A percentile compares a stretch with the other conserved stretches of the same genome.
Conservation (phyloP, 2,888 invertebrate genomes). For the Erpobdella octoculata region DNA sequence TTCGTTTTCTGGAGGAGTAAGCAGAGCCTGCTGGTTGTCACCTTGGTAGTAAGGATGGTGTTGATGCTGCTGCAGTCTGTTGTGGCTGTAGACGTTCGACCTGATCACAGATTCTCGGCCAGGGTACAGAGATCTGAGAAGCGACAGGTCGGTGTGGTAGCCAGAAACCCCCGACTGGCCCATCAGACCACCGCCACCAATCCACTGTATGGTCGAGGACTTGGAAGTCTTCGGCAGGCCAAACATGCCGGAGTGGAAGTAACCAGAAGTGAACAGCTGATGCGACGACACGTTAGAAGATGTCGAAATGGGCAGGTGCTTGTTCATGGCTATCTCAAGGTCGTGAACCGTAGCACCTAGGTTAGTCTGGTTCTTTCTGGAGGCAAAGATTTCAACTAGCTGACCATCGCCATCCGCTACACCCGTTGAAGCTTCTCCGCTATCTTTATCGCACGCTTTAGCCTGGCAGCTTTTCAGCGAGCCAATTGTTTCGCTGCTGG, state of each 20-base stretch:
- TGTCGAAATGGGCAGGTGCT: slow-evolving; percentile 61
- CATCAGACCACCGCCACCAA: slow-evolving; percentile 56
- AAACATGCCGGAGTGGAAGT: slow-evolving; percentile 22
- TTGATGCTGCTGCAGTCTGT: slow-evolving; percentile 30
- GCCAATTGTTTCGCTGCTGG: slow-evolving; percentile 5
- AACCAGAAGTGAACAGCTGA: slow-evolving; percentile 23
- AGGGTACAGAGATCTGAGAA: slow-evolving; percentile 79
- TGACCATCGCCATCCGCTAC: neutral
- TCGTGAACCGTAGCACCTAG: slow-evolving; percentile 67
- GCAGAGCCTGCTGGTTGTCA: slow-evolving; percentile 61
- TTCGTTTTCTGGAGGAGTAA: slow-evolving; percentile 76
- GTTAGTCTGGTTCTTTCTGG: neutral
- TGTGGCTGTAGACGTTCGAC: slow-evolving; percentile 55
- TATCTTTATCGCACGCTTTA: slow-evolving; percentile 6
- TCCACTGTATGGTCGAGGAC: slow-evolving; percentile 73
- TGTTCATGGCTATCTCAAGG: slow-evolving; percentile 90
- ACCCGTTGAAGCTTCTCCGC: neutral
- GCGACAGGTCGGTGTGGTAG: slow-evolving; percentile 54
- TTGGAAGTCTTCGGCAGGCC: slow-evolving; percentile 3
- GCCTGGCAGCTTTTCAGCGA: neutral
- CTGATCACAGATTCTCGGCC: slow-evolving; percentile 89
- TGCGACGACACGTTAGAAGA: neutral
- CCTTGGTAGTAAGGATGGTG: slow-evolving; percentile 36
- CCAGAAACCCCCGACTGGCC: neutral
- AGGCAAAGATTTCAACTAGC: neutral